Evolutionary conservation across 2,888 invertebrate species (phyloP), one percentile per base, ranked within the genome.

Genomic region (Athalia cordata): DNA sequence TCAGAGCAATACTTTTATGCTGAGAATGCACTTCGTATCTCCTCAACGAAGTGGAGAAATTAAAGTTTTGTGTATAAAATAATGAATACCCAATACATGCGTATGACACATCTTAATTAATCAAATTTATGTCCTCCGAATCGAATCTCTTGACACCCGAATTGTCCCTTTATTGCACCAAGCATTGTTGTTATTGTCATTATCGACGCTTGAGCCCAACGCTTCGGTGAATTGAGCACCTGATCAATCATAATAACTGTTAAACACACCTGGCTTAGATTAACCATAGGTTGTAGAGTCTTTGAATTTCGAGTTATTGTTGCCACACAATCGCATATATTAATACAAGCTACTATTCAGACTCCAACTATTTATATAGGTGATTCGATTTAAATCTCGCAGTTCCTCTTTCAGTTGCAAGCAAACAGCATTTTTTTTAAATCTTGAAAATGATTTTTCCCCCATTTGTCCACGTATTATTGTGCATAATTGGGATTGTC

Each of bases 1-100:
- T 93, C 94, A 0, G 95, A 95, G 83, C 95, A 95, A 85, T 94
- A 94, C 83, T 93, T 94, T 83, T 92, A 95, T 79, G 95, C 95
- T 59, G 95, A 96, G 84, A 95, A 94, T 84, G 93, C 93, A 1
- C 88, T 96, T 0, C 92, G 93, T 83, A 87, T 86, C 72, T 86
- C 88, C 7, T 88, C 90, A 77, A 89, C 88, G 78, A 84, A 86
- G 79, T 88, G 89, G 89, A 88, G 85, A 80, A 88, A 79, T 80
- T 88, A 79, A 83, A 55, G 11, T 55, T 9, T 55, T n/a, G n/a
- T 55, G 29, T 7, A 55, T 7, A 9, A 7, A 9, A 55, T 11
- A 7, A 9, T 11, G 9, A 55, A 59, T 72, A 72, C 47, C 47
- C 47, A 72, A 72, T 59, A 72, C 47, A 72, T 52, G 68, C 55